Evolutionary conservation across 2,888 invertebrate genomes (phyloP).

Genomic region (Chymomyza procnemis): DNA sequence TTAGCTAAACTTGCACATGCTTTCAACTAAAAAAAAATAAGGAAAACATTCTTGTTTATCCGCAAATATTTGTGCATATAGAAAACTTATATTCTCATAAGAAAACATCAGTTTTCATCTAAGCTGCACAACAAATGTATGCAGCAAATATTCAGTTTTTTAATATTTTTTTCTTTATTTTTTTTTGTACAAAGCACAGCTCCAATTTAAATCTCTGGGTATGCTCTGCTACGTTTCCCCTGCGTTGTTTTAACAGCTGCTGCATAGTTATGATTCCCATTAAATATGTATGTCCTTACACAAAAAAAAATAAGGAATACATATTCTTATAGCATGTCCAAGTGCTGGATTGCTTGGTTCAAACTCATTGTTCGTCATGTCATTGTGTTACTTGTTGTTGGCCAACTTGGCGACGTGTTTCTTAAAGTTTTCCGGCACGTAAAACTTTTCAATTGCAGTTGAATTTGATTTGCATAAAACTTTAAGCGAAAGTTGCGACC

Average conservation of each 20-base stretch:
- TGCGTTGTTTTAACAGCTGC: neutral
- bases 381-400: neutral
- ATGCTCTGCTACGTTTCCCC: too few species aligned
- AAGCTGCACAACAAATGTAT: too few species aligned
- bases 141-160: too few species aligned
- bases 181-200: too few species aligned
- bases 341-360: neutral
- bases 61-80: too few species aligned
- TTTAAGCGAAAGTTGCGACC: neutral
- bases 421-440: slow-evolving; percentile 13
- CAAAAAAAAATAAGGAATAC: neutral
- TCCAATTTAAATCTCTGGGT: too few species aligned
- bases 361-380: neutral
- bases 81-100: too few species aligned
- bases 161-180: too few species aligned
- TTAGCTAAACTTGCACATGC: too few species aligned
- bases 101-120: too few species aligned
- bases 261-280: neutral
- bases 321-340: neutral
- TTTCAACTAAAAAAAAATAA: too few species aligned
- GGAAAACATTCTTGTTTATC: too few species aligned
- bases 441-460: slow-evolving; percentile 44
- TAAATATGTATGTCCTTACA: neutral
- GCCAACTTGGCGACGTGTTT: neutral
- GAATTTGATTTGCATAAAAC: slow-evolving; percentile 44